Conservation (phyloP, 2,113 vertebrate genomes). For the Cyprinodon variegatus region DNA sequence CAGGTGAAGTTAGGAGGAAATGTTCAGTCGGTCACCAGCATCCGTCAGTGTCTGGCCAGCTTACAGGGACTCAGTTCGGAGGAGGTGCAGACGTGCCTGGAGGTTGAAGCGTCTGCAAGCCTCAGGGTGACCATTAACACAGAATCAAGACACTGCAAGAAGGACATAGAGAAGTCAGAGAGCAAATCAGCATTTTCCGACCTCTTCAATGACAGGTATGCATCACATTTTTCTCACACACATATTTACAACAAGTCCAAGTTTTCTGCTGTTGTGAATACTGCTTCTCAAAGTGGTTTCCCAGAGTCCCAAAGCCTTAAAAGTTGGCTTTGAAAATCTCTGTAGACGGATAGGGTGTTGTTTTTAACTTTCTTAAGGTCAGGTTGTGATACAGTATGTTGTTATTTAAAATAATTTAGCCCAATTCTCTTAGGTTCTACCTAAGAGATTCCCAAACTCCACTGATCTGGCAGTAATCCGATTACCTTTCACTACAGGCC, state of each 20-base stretch:
- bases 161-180: constrained; percentile 61
- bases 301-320: too few relatives aligned
- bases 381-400: background rate
- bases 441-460: too few relatives aligned
- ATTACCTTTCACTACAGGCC: too few relatives aligned
- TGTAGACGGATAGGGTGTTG: background rate
- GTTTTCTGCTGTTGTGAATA: too few relatives aligned
- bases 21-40: constrained; percentile 79
- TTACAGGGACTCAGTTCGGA: constrained; percentile 73
- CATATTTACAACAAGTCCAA: too few relatives aligned
- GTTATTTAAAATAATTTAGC: background rate
- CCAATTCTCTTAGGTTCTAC: too few relatives aligned
- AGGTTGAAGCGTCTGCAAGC: constrained; percentile 73
- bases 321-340: background rate
- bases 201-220: constrained; percentile 80
- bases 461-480: too few relatives aligned
- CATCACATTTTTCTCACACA: background rate
- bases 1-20: constrained; percentile 81
- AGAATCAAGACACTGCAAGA: constrained; percentile 68
- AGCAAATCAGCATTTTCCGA: constrained; percentile 75
- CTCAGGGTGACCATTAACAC: background rate
- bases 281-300: too few relatives aligned
- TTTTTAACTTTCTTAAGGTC: background rate
- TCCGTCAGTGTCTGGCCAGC: constrained; percentile 80
- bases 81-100: constrained; percentile 81